Conservation (phyloP, 37 sponge, comb jelly and placozoan species). For the Geodia barretti region DNA sequence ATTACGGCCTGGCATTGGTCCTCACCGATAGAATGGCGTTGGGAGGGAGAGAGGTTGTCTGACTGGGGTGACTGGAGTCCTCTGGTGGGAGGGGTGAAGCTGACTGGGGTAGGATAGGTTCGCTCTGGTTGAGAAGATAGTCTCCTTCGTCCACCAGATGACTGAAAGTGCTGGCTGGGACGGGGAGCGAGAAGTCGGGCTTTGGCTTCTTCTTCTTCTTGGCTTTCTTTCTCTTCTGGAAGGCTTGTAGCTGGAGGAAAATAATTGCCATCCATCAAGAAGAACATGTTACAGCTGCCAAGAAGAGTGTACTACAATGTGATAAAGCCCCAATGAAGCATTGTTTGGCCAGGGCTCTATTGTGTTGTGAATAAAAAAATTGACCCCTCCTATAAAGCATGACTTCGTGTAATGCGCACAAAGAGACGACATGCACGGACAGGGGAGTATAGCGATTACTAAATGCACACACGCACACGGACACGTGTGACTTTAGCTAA, state of each 20-base stretch:
- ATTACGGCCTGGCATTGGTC: too few species aligned
- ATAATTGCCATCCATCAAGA: neutral
- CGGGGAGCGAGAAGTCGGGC: neutral
- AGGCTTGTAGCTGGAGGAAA: constrained; percentile 27
- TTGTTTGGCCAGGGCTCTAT: neutral
- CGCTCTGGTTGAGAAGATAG: neutral
- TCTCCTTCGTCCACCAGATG: neutral
- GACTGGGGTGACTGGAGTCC: neutral
- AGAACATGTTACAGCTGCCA: neutral
- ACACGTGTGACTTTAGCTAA: neutral
- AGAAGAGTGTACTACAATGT: neutral
- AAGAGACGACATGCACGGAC: too few species aligned
- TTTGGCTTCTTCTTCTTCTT: constrained; percentile 36
- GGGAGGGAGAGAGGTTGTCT: neutral
- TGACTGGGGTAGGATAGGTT: neutral
- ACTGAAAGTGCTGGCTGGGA: neutral
- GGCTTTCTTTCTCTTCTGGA: constrained; percentile 44
- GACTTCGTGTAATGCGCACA: too few species aligned
- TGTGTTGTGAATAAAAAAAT: too few species aligned
- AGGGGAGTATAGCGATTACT: too few species aligned
- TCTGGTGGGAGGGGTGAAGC: neutral
- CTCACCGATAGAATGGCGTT: too few species aligned
- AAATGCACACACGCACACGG: neutral
- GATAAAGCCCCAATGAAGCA: neutral
- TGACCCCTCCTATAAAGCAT: too few species aligned